phyloP scores from a whole-genome alignment of 2,888 invertebrate species.

The Drosophila koepferae region DNA sequence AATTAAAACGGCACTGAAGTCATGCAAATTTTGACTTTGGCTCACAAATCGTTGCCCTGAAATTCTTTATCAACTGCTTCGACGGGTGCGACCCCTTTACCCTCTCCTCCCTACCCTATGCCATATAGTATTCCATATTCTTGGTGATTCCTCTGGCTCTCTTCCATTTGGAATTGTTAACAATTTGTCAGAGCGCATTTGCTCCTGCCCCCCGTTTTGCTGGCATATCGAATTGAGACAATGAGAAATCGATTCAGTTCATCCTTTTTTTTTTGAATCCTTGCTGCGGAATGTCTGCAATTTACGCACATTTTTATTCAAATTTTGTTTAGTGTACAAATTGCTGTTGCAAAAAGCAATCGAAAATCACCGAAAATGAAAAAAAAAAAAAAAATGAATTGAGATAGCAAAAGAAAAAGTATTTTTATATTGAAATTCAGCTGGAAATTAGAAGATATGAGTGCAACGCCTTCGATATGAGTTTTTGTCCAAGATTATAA shows the following conservation, averaged over 20 bases:
- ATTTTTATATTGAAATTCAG: conserved; percentile 53
- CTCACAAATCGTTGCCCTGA: conserved; percentile 50
- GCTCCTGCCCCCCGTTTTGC: neutral
- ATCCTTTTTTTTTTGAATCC: conserved; percentile 34
- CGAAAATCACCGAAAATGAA: neutral
- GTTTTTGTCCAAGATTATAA: conserved; percentile 6
- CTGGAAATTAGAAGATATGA: conserved; percentile 8
- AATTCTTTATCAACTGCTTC: conserved; percentile 61
- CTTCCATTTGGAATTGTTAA: conserved; percentile 65
- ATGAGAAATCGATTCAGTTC: conserved; percentile 39
- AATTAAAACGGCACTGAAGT: conserved; percentile 78
- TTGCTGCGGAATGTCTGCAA: conserved; percentile 65
- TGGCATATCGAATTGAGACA: conserved; percentile 45
- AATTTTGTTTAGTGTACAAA: conserved; percentile 60
- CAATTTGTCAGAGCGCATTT: conserved; percentile 62
- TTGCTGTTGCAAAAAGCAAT: conserved; percentile 59
- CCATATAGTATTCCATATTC: neutral
- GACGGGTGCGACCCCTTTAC: neutral
- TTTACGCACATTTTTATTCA: conserved; percentile 77
- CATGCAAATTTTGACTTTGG: conserved; percentile 67
- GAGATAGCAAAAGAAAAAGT: conserved; percentile 31
- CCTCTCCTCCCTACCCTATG: too few relatives aligned
- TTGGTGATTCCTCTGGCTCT: conserved; percentile 41
- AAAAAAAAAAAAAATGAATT: conserved; percentile 14
- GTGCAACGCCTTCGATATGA: conserved; percentile 24